phyloP scores from a whole-genome alignment of 2,888 invertebrate genomes.

The Eristalis intricaria region DNA sequence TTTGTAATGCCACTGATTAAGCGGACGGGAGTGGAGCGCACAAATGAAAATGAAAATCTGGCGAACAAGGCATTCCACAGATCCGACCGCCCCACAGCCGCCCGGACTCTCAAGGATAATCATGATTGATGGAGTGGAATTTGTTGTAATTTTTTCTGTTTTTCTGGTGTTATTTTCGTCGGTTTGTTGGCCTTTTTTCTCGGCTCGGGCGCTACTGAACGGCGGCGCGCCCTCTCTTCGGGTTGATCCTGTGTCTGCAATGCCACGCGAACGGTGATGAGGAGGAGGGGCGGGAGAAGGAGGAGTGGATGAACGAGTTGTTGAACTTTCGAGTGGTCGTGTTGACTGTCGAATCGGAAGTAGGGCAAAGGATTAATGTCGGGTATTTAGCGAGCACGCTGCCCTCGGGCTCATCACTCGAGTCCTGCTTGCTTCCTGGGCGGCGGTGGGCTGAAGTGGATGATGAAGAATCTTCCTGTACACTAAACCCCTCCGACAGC shows the following conservation, averaged over 20 bases:
- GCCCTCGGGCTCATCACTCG: background rate
- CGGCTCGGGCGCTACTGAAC: background rate
- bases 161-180: background rate
- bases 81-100: slow-evolving; percentile 9
- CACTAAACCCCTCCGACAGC: background rate
- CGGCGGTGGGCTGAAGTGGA: background rate
- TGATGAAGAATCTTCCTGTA: background rate
- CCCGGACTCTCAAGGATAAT: slow-evolving; percentile 52
- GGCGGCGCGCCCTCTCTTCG: background rate
- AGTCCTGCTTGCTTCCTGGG: background rate
- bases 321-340: slow-evolving; percentile 61
- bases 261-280: background rate
- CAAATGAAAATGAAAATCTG: background rate
- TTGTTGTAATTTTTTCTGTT: slow-evolving; percentile 50
- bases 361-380: slow-evolving; percentile 67
- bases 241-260: background rate
- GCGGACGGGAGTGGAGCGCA: background rate
- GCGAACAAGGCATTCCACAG: slow-evolving; percentile 14
- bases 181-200: background rate
- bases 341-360: slow-evolving; percentile 62
- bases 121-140: slow-evolving; percentile 69
- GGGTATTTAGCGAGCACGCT: slow-evolving; percentile 50
- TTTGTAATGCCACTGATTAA: slow-evolving; percentile 48
- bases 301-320: slow-evolving; percentile 34
- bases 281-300: background rate